Evolutionary conservation across 2,888 invertebrate species (phyloP), one percentile per base, ranked within the genome.

Genomic region (Chalcosyrphus nemorum): DNA sequence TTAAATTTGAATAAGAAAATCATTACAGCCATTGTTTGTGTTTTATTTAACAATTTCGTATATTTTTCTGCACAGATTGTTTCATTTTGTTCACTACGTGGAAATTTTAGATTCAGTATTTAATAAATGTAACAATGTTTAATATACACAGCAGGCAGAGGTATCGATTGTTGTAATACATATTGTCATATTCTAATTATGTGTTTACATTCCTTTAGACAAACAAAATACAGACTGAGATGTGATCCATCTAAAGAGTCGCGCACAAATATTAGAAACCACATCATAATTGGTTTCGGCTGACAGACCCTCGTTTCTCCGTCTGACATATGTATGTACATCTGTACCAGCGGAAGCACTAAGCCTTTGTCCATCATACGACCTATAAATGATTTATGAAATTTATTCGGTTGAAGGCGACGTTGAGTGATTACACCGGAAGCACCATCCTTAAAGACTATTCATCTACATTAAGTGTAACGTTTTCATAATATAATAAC

Each of bases 211-310:
- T 21, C 19, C 0, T 1, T 4, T 2, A 24, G 47, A 24, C 3
- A 24, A 4, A 59, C 13, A 9, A 15, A 15, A 59, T 59, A 29
- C 56, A 56, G 68, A 45, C 41, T 43, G 56, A 4, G 45, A 41
- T 5, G 27, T 9, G 21, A 68, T 68, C 56, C 21, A 45, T 68
- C 68, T 24, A 21, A 15, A 15, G 52, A 45, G 5, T 9, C 6
- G 13, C 29, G 29, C 7, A 24, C 4, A 24, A 56, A 43, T 54
- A 68, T 56, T 68, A 43, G 56, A 56, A 68, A 68, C 45, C 68
- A 43, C 7, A 32, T 4, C 21, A 19, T 54, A 56, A 21, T 24
- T 15, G 13, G 27, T 43, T 66, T 68, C 32, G 68, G 13, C 29
- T 43, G 41, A 24, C 41, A 43, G 41, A 66, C 66, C 54, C 66